Evolutionary conservation across 2,113 vertebrate genomes (phyloP), one percentile per base, ranked within the genome.

Genomic region (Oryzias woworae): DNA sequence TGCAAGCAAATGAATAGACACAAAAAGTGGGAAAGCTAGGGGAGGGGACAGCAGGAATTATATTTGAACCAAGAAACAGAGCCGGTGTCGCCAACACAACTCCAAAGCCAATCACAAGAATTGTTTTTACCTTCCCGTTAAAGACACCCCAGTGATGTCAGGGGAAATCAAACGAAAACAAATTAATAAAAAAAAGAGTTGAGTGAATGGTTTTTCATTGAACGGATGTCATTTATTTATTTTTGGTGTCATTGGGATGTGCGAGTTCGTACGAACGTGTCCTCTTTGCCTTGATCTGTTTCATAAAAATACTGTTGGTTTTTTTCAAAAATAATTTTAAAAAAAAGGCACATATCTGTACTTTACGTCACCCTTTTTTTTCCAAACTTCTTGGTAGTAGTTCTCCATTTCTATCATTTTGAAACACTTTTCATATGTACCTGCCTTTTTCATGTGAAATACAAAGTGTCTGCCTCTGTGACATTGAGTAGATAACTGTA

Each of bases 381-480:
- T 41, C 67, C 26, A 44, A 13, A 53, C 23, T 73, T 69, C 51
- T 60, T 53, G n/a, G 18, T 23, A 13, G n/a, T 75, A 24, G 20
- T 56, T 60, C 71, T 62, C 44, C 43, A 44, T 60, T 68, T 63
- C 48, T 75, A 22, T 84, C 55, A 41, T 77, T 85, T 74, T 16
- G 60, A 77, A 64, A 62, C 66, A 72, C 75, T 55, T 85, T 84
- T 87, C 75, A 82, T 53, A 71, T 18, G 31, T 78, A 82, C 82
- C 66, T 84, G 80, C 82, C 82, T 88, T 90, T 80, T 80, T 73
- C 70, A 76, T 77, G 87, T 87, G 83, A 78, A 89, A 86, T 89
- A 87, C 80, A 58, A 87, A 77, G 58, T 77, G 80, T 85, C 77
- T 86, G 84, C 77, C 71, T 84, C 76, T 82, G 64, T 86, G 69